phyloP scores from a whole-genome alignment of 2,888 invertebrate genomes.

The Nemurella pictetii region DNA sequence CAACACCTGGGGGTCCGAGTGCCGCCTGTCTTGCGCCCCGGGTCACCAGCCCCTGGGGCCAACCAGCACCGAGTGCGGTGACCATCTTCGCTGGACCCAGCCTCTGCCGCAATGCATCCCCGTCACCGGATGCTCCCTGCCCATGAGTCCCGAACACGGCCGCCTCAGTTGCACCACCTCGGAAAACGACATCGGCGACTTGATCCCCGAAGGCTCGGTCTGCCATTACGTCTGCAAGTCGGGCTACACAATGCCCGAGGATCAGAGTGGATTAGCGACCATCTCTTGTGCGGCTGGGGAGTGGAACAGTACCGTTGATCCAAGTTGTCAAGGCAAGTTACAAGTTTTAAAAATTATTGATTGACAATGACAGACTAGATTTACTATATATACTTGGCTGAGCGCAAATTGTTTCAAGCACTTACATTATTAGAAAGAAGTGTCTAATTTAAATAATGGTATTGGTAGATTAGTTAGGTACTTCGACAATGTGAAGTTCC shows the following conservation, averaged over 20 bases:
- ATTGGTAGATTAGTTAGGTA: no score
- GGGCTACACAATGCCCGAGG: conserved; percentile 33
- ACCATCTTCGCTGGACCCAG: conserved; percentile 38
- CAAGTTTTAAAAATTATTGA: no score
- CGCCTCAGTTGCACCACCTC: conserved; percentile 24
- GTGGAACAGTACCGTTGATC: conserved; percentile 40
- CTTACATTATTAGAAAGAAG: no score
- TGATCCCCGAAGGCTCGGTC: conserved; percentile 37
- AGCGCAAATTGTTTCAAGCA: no score
- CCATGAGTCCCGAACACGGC: conserved; percentile 40
- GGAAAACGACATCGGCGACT: conserved; percentile 24
- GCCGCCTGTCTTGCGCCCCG: conserved; percentile 52
- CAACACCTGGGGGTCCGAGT: conserved; percentile 50
- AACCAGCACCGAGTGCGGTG: conserved; percentile 36
- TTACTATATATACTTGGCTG: no score
- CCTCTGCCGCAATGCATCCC: conserved; percentile 35
- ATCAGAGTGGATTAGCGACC: conserved; percentile 25
- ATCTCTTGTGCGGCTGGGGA: conserved; percentile 35
- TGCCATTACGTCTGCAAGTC: conserved; percentile 39
- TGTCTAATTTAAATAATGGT: no score
- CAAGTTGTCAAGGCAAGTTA: conserved; percentile 26
- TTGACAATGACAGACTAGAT: no score
- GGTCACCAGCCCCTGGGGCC: conserved; percentile 34
- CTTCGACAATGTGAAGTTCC: no score
- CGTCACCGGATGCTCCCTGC: conserved; percentile 36